Evolutionary conservation across 2,797 vertebrate species (phyloP), one percentile per base, ranked within the genome.

Genomic region (Thunnus albacares): DNA sequence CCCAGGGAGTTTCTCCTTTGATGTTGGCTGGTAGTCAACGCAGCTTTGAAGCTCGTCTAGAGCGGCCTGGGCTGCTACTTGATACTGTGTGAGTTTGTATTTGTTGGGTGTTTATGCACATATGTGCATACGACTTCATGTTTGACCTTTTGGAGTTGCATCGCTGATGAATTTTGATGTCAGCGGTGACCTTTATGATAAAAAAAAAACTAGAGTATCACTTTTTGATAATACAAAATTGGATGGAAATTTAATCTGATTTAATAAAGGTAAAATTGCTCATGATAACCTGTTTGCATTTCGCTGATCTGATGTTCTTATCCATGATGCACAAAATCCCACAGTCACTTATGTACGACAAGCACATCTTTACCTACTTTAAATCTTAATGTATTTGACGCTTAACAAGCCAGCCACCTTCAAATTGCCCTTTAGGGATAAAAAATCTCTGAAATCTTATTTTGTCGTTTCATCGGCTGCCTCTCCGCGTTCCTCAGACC

Each of bases 1-100:
- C 92, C 91, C 81, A 87, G 87, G 90, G 91, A 95, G 89, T 92
- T 92, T 90, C 90, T 93, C 76, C 88, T 93, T 94, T 95, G 92
- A 94, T 93, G 93, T 83, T 78, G 91, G 88, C 80, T 86, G 84
- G 78, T 88, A 84, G 92, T 90, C 83, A 85, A 77, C 79, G 69
- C 86, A 87, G 91, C 84, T 92, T 94, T 93, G 91, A 91, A 90
- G 91, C 90, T 88, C 75, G 53, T 84, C 81, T 79, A 43, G 79
- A 88, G 86, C 77, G 58, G 82, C 63, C 72, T 55, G n/a, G 30
- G 67, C 74, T 49, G 64, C 85, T 38, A 85, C 79, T 80, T 85
- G 87, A 91, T 88, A 85, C 81, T 68, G 80, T 62, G 84, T 53
- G 79, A 87, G 77, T 79, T 83, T 71, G 53, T 80, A 35, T 88